These are phyloP conservation scores for Wasmannia auropunctata DNA, from an alignment of 1,140 invertebrate genomes.

Conservation along the genomic window DNA sequence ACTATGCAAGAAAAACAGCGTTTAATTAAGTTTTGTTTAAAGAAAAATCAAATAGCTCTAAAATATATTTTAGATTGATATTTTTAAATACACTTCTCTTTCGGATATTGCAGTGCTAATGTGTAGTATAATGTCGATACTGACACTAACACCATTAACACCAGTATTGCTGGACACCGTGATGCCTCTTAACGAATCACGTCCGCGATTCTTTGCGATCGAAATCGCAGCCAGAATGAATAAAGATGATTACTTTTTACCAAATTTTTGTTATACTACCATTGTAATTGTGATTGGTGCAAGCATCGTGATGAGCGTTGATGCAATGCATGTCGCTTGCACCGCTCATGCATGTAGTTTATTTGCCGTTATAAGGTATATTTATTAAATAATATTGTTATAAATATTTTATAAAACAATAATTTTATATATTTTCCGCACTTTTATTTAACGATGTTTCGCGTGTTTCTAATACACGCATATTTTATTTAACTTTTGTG, in stretches of 20 bases:
- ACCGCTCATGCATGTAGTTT: constrained; percentile 34
- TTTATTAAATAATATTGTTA: not conserved
- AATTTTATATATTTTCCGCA: not conserved
- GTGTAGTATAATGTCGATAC: not conserved
- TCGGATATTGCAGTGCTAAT: not conserved
- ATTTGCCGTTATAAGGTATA: constrained; percentile 17
- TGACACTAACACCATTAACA: constrained; percentile 5
- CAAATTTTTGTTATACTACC: not conserved
- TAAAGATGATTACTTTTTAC: not conserved
- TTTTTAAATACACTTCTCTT: not conserved
- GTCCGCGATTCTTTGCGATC: not conserved
- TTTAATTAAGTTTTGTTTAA: not conserved
- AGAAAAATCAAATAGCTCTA: not conserved
- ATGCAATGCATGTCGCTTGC: constrained; percentile 1
- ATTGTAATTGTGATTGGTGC: not conserved
- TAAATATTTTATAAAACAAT: not conserved
- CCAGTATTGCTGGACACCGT: not conserved
- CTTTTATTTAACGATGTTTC: not conserved
- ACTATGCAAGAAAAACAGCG: not conserved
- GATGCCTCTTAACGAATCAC: constrained; percentile 2
- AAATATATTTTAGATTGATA: not conserved
- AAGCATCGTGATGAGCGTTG: not conserved
- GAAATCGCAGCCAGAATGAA: not conserved
- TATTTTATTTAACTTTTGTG: not conserved
- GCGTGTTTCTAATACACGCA: not conserved